phyloP scores from a whole-genome alignment of 2,797 vertebrate genomes.

The Spinibarbus caldwelli region DNA sequence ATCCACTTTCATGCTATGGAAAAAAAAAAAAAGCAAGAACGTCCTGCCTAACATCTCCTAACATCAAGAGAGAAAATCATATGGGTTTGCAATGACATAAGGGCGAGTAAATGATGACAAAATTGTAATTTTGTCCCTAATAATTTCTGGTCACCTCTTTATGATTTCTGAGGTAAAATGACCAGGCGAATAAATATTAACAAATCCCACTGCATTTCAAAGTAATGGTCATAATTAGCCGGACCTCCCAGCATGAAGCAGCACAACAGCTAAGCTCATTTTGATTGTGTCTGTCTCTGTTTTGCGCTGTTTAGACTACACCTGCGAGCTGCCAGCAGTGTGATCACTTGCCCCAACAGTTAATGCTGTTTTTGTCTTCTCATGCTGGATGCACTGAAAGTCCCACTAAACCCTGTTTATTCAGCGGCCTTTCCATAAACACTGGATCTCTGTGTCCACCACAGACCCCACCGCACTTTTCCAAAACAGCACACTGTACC shows the following conservation, averaged over 20 bases:
- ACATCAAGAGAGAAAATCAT: background rate
- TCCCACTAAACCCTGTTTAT: conserved; percentile 62
- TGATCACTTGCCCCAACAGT: conserved; percentile 55
- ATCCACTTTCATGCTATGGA: background rate
- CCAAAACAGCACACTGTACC: conserved; percentile 47
- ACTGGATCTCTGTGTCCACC: conserved; percentile 56
- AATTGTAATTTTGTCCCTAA: background rate
- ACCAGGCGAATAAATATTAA: conserved; percentile 17
- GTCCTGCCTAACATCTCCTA: background rate
- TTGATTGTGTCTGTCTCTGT: conserved; percentile 52
- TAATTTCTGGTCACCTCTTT: background rate
- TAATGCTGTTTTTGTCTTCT: conserved; percentile 57
- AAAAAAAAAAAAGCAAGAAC: background rate
- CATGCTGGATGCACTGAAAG: conserved; percentile 51
- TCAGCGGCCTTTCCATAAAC: conserved; percentile 59
- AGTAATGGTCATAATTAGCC: conserved; percentile 56
- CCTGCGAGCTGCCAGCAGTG: conserved; percentile 56
- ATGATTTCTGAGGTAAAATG: background rate
- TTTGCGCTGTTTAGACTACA: conserved; percentile 55
- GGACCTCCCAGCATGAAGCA: conserved; percentile 56
- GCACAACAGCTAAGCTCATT: conserved; percentile 47
- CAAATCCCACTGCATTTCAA: conserved; percentile 36
- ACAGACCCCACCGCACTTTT: conserved; percentile 55
- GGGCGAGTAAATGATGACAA: background rate
- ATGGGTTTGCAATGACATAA: background rate